phyloP scores from a whole-genome alignment of 2,888 invertebrate genomes.

The Neria commutata region DNA sequence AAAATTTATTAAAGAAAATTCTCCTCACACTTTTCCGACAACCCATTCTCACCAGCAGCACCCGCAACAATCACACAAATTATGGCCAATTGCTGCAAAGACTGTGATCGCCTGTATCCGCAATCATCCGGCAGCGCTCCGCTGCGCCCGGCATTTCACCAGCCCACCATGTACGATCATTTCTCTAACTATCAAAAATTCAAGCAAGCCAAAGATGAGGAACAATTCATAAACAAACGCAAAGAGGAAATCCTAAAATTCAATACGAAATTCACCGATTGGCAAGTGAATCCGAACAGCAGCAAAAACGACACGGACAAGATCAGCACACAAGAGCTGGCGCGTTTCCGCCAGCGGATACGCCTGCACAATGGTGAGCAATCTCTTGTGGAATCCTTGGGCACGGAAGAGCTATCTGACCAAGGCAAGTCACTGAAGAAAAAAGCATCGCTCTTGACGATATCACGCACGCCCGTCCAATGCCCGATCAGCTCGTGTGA shows the following conservation, averaged over 20 bases:
- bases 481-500: slow-evolving; percentile 45
- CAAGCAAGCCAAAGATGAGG: slow-evolving; percentile 36
- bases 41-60: not conserved
- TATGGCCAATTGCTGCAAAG: slow-evolving; percentile 37
- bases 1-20: slow-evolving; percentile 28
- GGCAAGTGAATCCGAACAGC: no score
- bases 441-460: slow-evolving; percentile 35
- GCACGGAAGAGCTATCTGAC: no score
- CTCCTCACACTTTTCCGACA: not conserved
- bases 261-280: slow-evolving; percentile 42
- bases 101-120: slow-evolving; percentile 39
- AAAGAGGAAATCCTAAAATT: slow-evolving; percentile 36
- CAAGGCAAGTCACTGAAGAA: slow-evolving; percentile 29
- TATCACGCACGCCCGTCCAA: slow-evolving; percentile 41
- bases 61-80: not conserved
- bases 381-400: no score
- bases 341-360: no score
- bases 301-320: no score
- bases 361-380: no score
- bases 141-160: slow-evolving; percentile 32
- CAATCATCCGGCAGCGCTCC: slow-evolving; percentile 37
- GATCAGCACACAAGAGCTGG: no score
- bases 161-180: slow-evolving; percentile 48
- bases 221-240: slow-evolving; percentile 24
- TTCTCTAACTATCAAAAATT: slow-evolving; percentile 40